These are phyloP conservation scores for Drosophila tsacasi DNA, from an alignment of 1,140 invertebrate species.

Conservation along the genomic window DNA sequence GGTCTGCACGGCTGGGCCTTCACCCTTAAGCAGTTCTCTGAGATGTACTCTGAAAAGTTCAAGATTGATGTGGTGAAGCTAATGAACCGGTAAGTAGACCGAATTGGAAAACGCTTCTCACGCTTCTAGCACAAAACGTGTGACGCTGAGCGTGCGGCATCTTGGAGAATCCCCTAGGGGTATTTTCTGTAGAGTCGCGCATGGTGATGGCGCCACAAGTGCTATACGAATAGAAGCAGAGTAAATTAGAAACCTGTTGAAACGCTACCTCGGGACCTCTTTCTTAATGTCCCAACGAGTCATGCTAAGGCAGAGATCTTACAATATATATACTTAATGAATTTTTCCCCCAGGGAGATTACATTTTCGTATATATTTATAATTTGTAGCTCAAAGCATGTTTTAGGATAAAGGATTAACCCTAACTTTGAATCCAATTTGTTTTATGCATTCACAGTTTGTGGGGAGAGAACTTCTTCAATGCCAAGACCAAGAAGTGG, in stretches of 20 bases:
- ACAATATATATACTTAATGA: constrained; percentile 27
- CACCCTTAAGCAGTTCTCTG: constrained; percentile 99
- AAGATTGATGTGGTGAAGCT: constrained; percentile 98
- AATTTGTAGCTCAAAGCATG: too few species aligned
- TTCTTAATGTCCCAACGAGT: constrained; percentile 87
- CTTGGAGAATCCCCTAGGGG: constrained; percentile 24
- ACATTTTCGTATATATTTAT: not conserved
- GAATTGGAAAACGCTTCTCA: not conserved
- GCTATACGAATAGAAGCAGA: constrained; percentile 84
- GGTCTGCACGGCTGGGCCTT: constrained; percentile 99
- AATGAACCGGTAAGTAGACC: constrained; percentile 92
- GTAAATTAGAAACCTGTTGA: constrained; percentile 58
- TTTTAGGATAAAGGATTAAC: not conserved
- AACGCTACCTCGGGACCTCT: constrained; percentile 88
- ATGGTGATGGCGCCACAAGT: constrained; percentile 79
- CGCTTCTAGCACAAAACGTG: constrained; percentile 85
- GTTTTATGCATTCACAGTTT: constrained; percentile 83
- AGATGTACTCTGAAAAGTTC: constrained; percentile 99
- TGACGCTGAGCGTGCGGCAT: constrained; percentile 71
- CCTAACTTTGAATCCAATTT: not conserved
- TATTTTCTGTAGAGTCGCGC: constrained; percentile 45
- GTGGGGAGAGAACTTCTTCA: constrained; percentile 99
- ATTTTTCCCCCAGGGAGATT: not conserved
- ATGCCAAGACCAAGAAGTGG: constrained; percentile 99
- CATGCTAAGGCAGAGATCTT: constrained; percentile 83